A percentile compares a stretch with the other conserved stretches of the same genome.
phyloP scores from a whole-genome alignment of 2,113 vertebrate genomes.

The Corythoichthys haematopterus region DNA sequence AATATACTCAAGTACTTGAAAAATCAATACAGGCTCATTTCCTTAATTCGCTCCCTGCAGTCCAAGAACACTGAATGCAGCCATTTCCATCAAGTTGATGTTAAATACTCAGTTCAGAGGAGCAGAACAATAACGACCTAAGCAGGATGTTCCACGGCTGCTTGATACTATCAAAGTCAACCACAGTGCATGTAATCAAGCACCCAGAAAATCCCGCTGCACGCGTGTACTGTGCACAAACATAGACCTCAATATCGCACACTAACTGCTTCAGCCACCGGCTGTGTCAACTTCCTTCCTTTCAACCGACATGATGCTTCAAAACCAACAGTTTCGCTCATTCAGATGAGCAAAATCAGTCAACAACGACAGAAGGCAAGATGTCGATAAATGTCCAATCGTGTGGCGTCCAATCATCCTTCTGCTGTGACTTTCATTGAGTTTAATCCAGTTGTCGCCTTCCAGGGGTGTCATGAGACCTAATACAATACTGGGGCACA shows the following conservation, averaged over 20 bases:
- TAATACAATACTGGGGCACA: no score
- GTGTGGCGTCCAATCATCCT: no score
- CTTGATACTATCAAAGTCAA: neutral
- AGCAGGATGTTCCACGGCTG: neutral
- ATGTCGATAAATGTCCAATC: no score
- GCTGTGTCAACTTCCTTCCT: constrained; percentile 55
- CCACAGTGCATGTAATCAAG: neutral
- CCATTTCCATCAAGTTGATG: neutral
- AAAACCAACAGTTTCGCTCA: constrained; percentile 21
- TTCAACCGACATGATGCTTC: constrained; percentile 23
- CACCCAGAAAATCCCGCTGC: neutral
- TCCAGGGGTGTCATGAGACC: no score
- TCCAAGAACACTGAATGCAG: neutral
- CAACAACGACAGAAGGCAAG: neutral
- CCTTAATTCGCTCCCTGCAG: no score
- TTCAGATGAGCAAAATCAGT: neutral
- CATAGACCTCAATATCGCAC: neutral
- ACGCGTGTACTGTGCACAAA: neutral
- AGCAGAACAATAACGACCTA: neutral
- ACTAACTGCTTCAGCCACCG: neutral
- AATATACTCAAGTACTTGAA: neutral
- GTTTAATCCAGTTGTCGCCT: no score
- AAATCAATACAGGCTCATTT: neutral
- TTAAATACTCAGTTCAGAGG: neutral
- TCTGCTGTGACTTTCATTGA: no score